Evolutionary conservation across 2,113 vertebrate species (phyloP), one percentile per base, ranked within the genome.

Genomic region (Aptenodytes forsteri): DNA sequence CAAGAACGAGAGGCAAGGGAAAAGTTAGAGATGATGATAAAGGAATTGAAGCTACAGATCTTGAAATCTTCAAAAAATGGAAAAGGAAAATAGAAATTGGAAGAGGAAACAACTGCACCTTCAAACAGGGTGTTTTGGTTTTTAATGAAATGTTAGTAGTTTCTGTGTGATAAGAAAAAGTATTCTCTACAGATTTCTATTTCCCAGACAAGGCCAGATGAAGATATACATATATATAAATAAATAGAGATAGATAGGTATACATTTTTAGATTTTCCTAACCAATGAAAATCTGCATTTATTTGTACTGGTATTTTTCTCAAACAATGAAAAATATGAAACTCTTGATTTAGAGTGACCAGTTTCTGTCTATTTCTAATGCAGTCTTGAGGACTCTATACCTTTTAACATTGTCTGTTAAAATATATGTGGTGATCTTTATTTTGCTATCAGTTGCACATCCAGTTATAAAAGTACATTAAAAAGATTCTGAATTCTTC

Each of bases 11-110:
- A 99, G 95, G 99, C 99, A 19, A 98, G 99, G 72, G 99, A 99
- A 84, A 99, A 99, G 83, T 93, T 99, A 80, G 99, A 99, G 98
- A 96, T 98, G 98, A 99, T 99, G 95, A 99, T 99, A 88, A 97
- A 98, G 87, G 99, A 99, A 67, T 97, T 99, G 93, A 99, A 99
- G 97, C 98, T 99, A 83, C 99, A 99, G 98, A 99, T 99, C 97
- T 97, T 98, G 95, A 98, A 98, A 70, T 98, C 98, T 42, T 97
- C 98, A 0, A 98, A 98, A 97, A 97, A 84, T 34, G 93, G 93
- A 58, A 98, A 98, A 94, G 97, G 95, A 83, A 98, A 98, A 67
- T 98, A 98, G 96, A 87, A 81, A 46, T 17, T 17, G 66, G 65
- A 93, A 71, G 69, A 80, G 72, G 82, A 83, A 89, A 61, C 32